These are phyloP conservation scores for Manis pentadactyla DNA, from an alignment of 2,797 vertebrate genomes.

Conservation along the genomic window DNA sequence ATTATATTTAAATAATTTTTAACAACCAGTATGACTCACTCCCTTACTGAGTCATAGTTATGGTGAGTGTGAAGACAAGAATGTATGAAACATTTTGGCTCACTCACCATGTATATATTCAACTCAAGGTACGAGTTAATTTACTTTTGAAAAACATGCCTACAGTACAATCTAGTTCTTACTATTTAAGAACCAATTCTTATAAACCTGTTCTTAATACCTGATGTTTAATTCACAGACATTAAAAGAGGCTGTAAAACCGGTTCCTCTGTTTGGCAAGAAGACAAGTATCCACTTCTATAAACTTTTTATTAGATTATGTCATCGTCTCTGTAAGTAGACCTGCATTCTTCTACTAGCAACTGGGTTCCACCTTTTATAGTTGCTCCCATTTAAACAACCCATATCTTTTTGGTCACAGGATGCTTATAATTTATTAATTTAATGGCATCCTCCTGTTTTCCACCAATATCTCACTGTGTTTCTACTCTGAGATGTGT, in stretches of 20 bases:
- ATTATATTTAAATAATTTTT: neutral
- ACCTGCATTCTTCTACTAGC: constrained; percentile 2
- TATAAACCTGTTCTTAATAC: constrained; percentile 43
- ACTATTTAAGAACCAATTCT: constrained; percentile 62
- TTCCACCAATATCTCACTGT: neutral
- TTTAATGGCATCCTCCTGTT: neutral
- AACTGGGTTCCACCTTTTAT: neutral
- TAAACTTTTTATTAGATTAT: constrained; percentile 59
- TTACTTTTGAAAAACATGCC: neutral
- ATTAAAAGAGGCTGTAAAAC: constrained; percentile 76
- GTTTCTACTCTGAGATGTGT: neutral
- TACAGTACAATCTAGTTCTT: neutral
- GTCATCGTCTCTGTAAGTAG: neutral
- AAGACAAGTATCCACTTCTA: constrained; percentile 57
- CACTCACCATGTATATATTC: neutral
- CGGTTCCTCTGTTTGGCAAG: constrained; percentile 67
- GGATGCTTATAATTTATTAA: neutral
- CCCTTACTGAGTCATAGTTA: neutral
- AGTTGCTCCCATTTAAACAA: neutral
- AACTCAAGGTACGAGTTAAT: neutral
- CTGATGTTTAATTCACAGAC: constrained; percentile 44
- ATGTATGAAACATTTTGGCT: neutral
- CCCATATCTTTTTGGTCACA: neutral
- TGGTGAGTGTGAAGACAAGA: neutral
- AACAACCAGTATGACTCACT: neutral